A percentile compares a stretch with the other conserved stretches of the same genome.
Evolutionary conservation across 1,140 invertebrate genomes (phyloP).

Genomic region (Pseudomyrmex gracilis): DNA sequence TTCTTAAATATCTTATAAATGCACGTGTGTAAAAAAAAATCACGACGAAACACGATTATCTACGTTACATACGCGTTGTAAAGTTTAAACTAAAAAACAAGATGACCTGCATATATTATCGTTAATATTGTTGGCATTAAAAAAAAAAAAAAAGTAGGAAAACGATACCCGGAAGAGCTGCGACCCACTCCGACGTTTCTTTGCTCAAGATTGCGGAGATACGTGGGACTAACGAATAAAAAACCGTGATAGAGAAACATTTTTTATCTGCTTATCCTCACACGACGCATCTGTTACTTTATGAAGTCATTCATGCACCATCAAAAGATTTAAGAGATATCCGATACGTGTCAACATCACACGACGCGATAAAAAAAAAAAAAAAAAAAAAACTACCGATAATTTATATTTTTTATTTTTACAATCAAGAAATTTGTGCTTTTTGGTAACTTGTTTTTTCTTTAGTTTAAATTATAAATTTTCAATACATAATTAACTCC

Average conservation of each 20-base stretch:
- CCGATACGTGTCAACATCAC: slow-evolving; percentile 7
- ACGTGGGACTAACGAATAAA: slow-evolving; percentile 41
- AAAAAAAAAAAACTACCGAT: slow-evolving; percentile 31
- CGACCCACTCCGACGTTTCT: slow-evolving; percentile 23
- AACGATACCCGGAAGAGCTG: slow-evolving; percentile 53
- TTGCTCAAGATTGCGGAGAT: slow-evolving; percentile 67
- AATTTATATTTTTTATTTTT: slow-evolving; percentile 21
- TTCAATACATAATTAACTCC: no score
- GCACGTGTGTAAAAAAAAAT: neutral
- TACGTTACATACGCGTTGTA: slow-evolving; percentile 8
- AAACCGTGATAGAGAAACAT: slow-evolving; percentile 62
- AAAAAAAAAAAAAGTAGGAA: slow-evolving; percentile 42
- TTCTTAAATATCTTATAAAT: neutral
- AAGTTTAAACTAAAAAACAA: slow-evolving; percentile 53
- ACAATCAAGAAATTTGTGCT: neutral
- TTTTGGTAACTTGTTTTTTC: neutral
- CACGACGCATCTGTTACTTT: slow-evolving; percentile 61
- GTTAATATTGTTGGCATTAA: slow-evolving; percentile 39
- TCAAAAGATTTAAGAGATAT: slow-evolving; percentile 45
- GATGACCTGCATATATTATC: slow-evolving; percentile 43
- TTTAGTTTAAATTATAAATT: no score
- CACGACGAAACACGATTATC: slow-evolving; percentile 36
- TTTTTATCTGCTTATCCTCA: slow-evolving; percentile 71
- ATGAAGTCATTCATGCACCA: slow-evolving; percentile 4
- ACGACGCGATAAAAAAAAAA: no score